These are phyloP conservation scores for Squalus acanthias DNA, from an alignment of 2,797 vertebrate genomes.

Conservation along the genomic window DNA sequence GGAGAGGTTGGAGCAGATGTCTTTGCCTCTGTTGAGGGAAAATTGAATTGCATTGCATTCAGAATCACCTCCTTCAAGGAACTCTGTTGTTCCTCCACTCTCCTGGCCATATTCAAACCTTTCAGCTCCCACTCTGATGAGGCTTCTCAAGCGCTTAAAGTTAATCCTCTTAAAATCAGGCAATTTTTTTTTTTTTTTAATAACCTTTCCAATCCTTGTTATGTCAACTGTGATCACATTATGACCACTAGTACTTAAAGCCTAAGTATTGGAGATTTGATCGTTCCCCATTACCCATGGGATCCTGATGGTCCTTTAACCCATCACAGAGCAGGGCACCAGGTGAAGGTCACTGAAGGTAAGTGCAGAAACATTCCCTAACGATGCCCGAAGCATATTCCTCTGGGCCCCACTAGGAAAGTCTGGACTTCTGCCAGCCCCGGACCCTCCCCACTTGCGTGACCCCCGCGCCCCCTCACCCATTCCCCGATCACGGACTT, in stretches of 20 bases:
- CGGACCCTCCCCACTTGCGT: no score
- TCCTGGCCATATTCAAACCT: neutral
- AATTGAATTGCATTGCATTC: neutral
- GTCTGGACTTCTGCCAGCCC: no score
- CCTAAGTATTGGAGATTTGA: neutral
- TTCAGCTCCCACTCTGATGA: neutral
- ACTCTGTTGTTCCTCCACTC: neutral
- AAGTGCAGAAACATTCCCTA: neutral
- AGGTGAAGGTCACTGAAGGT: neutral
- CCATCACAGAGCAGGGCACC: neutral
- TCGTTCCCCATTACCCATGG: neutral
- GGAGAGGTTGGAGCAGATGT: neutral
- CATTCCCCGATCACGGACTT: no score
- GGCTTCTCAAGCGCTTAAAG: neutral
- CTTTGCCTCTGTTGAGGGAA: neutral
- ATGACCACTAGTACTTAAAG: neutral
- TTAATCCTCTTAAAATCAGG: neutral
- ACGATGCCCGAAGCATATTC: neutral
- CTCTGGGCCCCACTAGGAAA: no score
- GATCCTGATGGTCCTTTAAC: no score
- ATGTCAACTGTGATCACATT: neutral
- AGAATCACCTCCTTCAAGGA: neutral
- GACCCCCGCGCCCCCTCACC: no score
- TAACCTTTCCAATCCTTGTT: neutral
- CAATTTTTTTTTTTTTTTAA: neutral